Base-by-base conservation (phyloP, 2,888 invertebrate species). In the Acrobasis consociella region DNA sequence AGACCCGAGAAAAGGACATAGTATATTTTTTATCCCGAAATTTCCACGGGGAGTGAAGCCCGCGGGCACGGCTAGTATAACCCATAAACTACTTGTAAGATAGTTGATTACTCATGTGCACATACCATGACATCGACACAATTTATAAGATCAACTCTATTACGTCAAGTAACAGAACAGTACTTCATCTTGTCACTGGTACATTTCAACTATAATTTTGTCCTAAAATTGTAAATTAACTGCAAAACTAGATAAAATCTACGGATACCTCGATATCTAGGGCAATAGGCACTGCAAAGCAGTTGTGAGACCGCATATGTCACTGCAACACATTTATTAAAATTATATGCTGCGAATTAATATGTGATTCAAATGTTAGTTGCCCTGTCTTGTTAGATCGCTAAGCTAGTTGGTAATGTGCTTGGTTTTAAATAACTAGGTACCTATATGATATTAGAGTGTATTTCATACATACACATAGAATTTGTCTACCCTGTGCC, bases 231-330 rank as follows among this genome's bases (percentile, higher is more conserved):
- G 31, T 53, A 46, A 61, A 53, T 56, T 42, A 56, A 15, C 16
- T 5, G 16, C 53, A 53, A 52, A 61, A 46, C 53, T 49, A 61
- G 61, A 61, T 61, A 61, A 61, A 61, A 61, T 61, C 53, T 31
- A 37, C 22, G 31, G 53, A 53, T 52, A 52, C 49, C 17, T 53
- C 13, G 53, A 61, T 49, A 61, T 61, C 61, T 61, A 61, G 61
- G 61, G 39, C 61, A 42, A 11, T 42, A 17, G 51, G 39, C 51
- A 51, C 37, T 22, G 13, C 16, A 38, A 50, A 56, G 42, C 56
- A 42, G 39, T 42, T 42, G 56, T n/a, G 22, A 17, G 11, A 42
- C 56, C 42, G 13, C 42, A 10, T 42, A 42, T 42, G 42, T 17
- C 56, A 55, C 39, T 55, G 52, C 52, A 52, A 52, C 13, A 52